Evolutionary conservation across 2,797 vertebrate genomes (phyloP).

Genomic region (Atherinosoma microstoma): DNA sequence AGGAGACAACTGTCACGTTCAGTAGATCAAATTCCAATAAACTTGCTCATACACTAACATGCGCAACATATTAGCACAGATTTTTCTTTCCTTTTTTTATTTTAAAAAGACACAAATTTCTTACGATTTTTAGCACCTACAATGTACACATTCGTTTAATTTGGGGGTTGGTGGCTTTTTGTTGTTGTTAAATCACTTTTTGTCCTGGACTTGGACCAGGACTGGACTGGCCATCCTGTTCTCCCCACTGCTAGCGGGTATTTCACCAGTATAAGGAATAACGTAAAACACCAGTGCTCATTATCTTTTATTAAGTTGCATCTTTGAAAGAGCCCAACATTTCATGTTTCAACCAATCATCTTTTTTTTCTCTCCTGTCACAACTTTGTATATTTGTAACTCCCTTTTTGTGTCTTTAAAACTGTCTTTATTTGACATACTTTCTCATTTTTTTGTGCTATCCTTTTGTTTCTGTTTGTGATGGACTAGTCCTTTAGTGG

Average conservation of each 20-base stretch:
- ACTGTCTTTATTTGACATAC: background rate
- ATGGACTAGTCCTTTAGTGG: background rate
- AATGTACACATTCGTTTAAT: slow-evolving; percentile 17
- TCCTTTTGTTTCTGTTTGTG: background rate
- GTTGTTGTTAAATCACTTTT: background rate
- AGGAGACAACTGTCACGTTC: slow-evolving; percentile 87
- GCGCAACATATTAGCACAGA: background rate
- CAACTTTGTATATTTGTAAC: background rate
- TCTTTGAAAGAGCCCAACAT: background rate
- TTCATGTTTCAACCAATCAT: too few species aligned
- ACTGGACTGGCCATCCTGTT: background rate
- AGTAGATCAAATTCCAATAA: slow-evolving; percentile 70
- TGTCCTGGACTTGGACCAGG: background rate
- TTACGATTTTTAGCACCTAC: background rate
- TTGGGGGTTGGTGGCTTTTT: background rate
- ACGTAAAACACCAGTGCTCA: background rate
- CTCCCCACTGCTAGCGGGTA: background rate
- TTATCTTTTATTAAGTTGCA: background rate
- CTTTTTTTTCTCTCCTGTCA: background rate
- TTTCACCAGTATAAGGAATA: background rate
- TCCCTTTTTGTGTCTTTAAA: slow-evolving; percentile 13
- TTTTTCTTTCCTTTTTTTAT: background rate
- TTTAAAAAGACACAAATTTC: background rate
- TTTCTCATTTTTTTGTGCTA: background rate
- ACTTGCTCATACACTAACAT: background rate